Base-by-base conservation (phyloP, 2,888 invertebrate genomes). In the Strigamia maritima region DNA sequence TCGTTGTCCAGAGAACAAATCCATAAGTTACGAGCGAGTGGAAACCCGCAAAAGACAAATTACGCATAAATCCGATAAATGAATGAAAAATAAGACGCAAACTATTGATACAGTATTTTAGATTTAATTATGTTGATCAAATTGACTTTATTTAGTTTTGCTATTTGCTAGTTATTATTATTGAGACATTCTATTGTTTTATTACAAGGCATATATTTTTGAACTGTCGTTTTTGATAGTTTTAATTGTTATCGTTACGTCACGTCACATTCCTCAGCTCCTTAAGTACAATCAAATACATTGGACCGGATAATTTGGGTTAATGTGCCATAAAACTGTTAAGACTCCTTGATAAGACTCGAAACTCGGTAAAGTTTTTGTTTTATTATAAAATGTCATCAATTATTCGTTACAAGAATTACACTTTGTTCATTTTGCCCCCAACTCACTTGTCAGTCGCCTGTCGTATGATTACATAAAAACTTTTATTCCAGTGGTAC, bases 1-100 rank as follows among this genome's bases (percentile, higher is more conserved):
- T 92, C 92, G 75, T 88, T 95, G 83, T 90, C 93, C 74, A 90
- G 89, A 83, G 87, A 89, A 70, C 90, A 89, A 80, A 90, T 94
- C 83, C 78, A 75, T 0, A 60, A 76, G 19, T 70, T 80, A n/a
- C 22, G 80, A 65, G 19, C 8, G 19, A 40, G n/a, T n/a, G 35
- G 75, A 14, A 12, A 44, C 6, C 4, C 31, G 12, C 75, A 26
- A 75, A 60, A 60, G 22, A 60, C 60, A 60, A 44, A 44, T 44
- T 16, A 44, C 16, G 44, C 44, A 12, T 44, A 44, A 44, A 14
- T n/a, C 16, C 14, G 1, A 16, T 16, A 12, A 16, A 44, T 16
- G 16, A 44, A 10, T 6, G 35, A 44, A 44, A 14, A n/a, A 44
- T n/a, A 44, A 44, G 44, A 14, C 44, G 44, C 44, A 16, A 44